A percentile compares a stretch with the other conserved stretches of the same genome.
These are phyloP conservation scores for Cuculus canorus DNA, from an alignment of 2,797 vertebrate genomes.

Conservation along the genomic window DNA sequence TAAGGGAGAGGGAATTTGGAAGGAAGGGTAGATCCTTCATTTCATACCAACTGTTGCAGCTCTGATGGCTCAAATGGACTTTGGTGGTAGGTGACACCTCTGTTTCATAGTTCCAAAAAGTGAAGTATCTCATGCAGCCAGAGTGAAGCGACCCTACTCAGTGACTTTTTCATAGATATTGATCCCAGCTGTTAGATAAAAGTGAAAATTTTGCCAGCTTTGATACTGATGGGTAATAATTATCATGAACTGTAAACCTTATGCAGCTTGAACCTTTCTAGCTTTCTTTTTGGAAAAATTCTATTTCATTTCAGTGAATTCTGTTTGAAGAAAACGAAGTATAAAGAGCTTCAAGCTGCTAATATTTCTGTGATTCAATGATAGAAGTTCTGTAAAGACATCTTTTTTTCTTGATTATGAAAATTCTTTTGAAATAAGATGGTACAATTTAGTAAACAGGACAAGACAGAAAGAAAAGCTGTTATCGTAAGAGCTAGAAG, in stretches of 20 bases:
- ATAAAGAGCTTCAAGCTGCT: not conserved
- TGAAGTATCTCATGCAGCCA: not conserved
- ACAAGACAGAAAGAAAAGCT: not conserved
- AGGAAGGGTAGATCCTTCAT: not conserved
- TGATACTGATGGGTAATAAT: not conserved
- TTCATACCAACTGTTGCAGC: not conserved
- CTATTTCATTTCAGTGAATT: not conserved
- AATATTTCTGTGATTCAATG: not conserved
- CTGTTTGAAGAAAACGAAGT: not conserved
- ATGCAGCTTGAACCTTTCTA: not conserved
- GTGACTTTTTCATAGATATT: not conserved
- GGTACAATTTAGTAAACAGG: not conserved
- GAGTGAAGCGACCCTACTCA: not conserved
- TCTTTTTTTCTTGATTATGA: not conserved
- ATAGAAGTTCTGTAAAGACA: not conserved
- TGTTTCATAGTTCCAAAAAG: not conserved
- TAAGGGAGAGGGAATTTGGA: not conserved
- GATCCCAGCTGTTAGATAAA: not conserved
- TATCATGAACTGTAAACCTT: not conserved
- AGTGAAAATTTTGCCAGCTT: not conserved
- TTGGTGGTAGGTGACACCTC: not conserved
- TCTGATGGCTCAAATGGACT: not conserved
- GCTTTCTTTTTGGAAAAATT: not conserved
- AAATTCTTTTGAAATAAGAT: not conserved
- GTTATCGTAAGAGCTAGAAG: not conserved